A percentile compares a stretch with the other conserved stretches of the same genome.
These are phyloP conservation scores for Parnassius orleans DNA, from an alignment of 2,888 invertebrate genomes.

Conservation along the genomic window DNA sequence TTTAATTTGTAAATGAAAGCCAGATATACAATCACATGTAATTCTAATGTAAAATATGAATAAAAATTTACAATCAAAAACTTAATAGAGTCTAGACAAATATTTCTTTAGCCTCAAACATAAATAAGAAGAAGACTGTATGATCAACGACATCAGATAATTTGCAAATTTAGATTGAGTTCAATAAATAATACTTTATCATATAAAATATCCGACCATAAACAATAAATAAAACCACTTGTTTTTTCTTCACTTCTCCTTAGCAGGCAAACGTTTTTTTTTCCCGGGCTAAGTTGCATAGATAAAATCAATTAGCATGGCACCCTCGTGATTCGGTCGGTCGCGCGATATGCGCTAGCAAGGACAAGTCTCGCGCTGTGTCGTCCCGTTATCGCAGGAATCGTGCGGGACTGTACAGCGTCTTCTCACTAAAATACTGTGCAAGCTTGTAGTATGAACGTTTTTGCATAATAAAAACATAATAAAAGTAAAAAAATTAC, in stretches of 20 bases:
- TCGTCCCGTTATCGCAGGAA: constrained; percentile 54
- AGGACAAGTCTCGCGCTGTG: constrained; percentile 50
- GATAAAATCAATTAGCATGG: constrained; percentile 69
- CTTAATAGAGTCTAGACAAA: constrained; percentile 15
- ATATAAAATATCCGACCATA: constrained; percentile 13
- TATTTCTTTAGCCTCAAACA: constrained; percentile 2
- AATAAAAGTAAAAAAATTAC: no score
- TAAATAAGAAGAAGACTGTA: background rate
- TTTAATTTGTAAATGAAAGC: no score
- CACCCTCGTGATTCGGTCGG: constrained; percentile 51
- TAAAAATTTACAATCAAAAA: background rate
- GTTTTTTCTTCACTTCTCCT: constrained; percentile 10
- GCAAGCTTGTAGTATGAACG: constrained; percentile 18
- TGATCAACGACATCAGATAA: constrained; percentile 15
- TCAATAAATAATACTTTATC: constrained; percentile 22
- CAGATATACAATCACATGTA: no score
- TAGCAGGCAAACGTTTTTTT: constrained; percentile 7
- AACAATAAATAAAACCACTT: constrained; percentile 22
- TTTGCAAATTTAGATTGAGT: constrained; percentile 23
- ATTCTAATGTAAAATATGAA: no score
- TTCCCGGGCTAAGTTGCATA: constrained; percentile 37
- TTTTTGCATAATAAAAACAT: no score
- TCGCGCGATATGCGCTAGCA: constrained; percentile 50
- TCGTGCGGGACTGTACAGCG: constrained; percentile 36
- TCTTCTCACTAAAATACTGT: constrained; percentile 38